A percentile compares a stretch with the other conserved stretches of the same genome.
Conservation (phyloP, 2,888 invertebrate species). For the Dynastes tityus region DNA sequence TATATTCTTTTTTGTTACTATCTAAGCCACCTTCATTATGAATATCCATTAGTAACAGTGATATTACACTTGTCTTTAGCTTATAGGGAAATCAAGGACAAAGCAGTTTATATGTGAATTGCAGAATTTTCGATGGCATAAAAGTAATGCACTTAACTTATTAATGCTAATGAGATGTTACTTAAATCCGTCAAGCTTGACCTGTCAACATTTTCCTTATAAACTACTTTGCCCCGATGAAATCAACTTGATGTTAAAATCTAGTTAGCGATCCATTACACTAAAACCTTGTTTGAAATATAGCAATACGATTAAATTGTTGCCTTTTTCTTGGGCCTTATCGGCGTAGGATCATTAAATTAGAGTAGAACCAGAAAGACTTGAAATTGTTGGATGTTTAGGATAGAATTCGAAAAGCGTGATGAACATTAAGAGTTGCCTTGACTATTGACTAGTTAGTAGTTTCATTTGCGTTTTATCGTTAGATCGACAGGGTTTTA, state of each 20-base stretch:
- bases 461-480: background rate
- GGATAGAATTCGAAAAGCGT: background rate
- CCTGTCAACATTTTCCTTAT: too few relatives aligned
- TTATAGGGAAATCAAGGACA: too few relatives aligned
- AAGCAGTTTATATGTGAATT: too few relatives aligned
- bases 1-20: background rate
- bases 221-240: too few relatives aligned
- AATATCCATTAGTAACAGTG: background rate
- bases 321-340: slow-evolving; percentile 36
- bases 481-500: slow-evolving; percentile 41
- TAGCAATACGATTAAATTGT: slow-evolving; percentile 37
- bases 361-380: too few relatives aligned
- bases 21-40: background rate
- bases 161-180: too few relatives aligned
- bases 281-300: slow-evolving; percentile 33
- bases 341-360: slow-evolving; percentile 9
- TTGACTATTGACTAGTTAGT: background rate
- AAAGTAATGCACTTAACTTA: too few relatives aligned
- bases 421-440: background rate
- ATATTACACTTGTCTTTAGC: background rate
- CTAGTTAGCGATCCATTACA: slow-evolving; percentile 3
- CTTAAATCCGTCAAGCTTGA: too few relatives aligned
- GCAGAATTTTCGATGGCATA: too few relatives aligned
- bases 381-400: slow-evolving; percentile 7
- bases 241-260: background rate